Conservation (phyloP, 2,113 vertebrate species). For the Myrmecophaga tridactyla region DNA sequence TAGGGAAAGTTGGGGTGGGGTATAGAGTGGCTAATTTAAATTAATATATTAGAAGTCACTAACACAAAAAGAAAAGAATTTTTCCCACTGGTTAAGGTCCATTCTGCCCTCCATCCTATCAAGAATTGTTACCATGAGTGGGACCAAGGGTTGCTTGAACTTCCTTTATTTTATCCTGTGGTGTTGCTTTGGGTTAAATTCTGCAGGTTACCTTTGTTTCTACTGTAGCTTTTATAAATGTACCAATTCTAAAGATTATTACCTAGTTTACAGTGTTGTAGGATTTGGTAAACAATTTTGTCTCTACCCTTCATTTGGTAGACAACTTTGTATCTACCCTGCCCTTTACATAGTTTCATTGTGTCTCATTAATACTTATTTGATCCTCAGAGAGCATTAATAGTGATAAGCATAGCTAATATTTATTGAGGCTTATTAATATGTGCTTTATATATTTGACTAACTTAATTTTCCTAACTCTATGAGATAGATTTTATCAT, state of each 20-base stretch:
- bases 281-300: neutral
- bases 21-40: neutral
- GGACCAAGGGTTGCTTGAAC: neutral
- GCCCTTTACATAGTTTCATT: neutral
- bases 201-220: neutral
- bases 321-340: neutral
- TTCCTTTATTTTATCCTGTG: neutral
- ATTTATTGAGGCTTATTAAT: neutral
- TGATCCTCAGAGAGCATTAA: neutral
- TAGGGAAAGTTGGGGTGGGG: neutral
- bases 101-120: neutral
- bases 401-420: neutral
- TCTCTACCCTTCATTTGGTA: neutral
- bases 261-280: neutral
- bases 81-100: neutral
- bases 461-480: neutral
- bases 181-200: neutral
- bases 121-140: neutral
- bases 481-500: neutral
- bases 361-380: neutral
- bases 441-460: neutral
- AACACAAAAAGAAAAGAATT: neutral
- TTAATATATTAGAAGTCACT: neutral
- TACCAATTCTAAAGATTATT: neutral
- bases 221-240: neutral